Evolutionary conservation across 2,888 invertebrate genomes (phyloP).

Genomic region (Anoncus sp.): DNA sequence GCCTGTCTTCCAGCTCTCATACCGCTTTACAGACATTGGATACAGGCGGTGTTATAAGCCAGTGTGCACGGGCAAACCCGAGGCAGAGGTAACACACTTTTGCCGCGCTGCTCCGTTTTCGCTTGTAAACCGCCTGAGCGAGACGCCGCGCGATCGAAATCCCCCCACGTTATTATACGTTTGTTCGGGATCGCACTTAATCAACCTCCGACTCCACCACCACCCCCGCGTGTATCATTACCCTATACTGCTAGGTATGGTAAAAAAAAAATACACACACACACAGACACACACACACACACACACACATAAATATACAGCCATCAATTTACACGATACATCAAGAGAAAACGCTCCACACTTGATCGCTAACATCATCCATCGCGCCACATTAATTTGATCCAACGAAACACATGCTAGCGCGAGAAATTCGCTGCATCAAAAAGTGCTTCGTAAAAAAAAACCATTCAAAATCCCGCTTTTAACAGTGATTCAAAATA

Average conservation of each 20-base stretch:
- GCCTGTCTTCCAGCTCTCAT: slow-evolving; percentile 43
- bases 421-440: not conserved
- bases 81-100: slow-evolving; percentile 55
- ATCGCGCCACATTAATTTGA: slow-evolving; percentile 2
- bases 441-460: slow-evolving; percentile 4
- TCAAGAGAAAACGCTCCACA: not conserved
- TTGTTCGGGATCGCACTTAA: slow-evolving; percentile 31
- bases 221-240: slow-evolving; percentile 24
- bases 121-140: slow-evolving; percentile 9
- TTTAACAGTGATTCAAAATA: not conserved
- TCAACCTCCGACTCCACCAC: not conserved
- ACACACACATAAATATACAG: not conserved
- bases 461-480: not conserved
- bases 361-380: not conserved
- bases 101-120: slow-evolving; percentile 37
- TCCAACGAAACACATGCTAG: not conserved
- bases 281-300: not conserved
- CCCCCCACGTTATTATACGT: not conserved
- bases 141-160: slow-evolving; percentile 54
- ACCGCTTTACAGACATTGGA: slow-evolving; percentile 28
- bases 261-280: not conserved
- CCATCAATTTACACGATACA: slow-evolving; percentile 8
- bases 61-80: slow-evolving; percentile 63
- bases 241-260: slow-evolving; percentile 47
- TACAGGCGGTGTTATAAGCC: slow-evolving; percentile 43